Conservation (phyloP, 2,888 invertebrate species). For the Spisula solida region DNA sequence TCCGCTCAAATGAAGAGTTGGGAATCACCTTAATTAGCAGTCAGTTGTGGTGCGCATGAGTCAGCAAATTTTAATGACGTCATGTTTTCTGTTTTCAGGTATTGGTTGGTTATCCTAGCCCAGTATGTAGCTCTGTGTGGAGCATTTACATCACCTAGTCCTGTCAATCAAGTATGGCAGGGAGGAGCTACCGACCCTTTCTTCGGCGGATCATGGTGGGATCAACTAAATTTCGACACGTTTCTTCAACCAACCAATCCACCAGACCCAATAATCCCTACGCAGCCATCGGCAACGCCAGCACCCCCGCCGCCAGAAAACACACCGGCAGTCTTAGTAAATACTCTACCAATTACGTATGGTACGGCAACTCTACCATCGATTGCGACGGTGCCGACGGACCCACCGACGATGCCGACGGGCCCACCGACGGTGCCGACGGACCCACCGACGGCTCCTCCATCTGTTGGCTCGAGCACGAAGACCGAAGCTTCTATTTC, state of each 20-base stretch:
- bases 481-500: slow-evolving; percentile 37
- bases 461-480: neutral
- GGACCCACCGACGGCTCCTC: neutral
- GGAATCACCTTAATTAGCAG: too few relatives aligned
- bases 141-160: slow-evolving; percentile 38
- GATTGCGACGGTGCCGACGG: neutral
- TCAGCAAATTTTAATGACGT: neutral
- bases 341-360: neutral
- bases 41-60: too few relatives aligned
- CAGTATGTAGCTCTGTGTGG: slow-evolving; percentile 55
- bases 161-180: neutral
- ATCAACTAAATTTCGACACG: slow-evolving; percentile 18
- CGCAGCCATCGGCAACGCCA: neutral
- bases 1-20: too few relatives aligned
- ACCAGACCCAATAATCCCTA: neutral
- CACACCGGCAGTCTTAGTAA: neutral
- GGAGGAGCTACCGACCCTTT: slow-evolving; percentile 23
- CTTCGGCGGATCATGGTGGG: slow-evolving; percentile 29
- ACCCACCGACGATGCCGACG: neutral
- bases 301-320: neutral
- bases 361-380: neutral
- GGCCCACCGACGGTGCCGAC: neutral
- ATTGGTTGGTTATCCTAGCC: slow-evolving; percentile 28
- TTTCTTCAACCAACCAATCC: slow-evolving; percentile 10
- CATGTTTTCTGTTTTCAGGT: slow-evolving; percentile 27